Evolutionary conservation across 1,140 invertebrate genomes (phyloP).

Genomic region (honey bee (Apis mellifera)): DNA sequence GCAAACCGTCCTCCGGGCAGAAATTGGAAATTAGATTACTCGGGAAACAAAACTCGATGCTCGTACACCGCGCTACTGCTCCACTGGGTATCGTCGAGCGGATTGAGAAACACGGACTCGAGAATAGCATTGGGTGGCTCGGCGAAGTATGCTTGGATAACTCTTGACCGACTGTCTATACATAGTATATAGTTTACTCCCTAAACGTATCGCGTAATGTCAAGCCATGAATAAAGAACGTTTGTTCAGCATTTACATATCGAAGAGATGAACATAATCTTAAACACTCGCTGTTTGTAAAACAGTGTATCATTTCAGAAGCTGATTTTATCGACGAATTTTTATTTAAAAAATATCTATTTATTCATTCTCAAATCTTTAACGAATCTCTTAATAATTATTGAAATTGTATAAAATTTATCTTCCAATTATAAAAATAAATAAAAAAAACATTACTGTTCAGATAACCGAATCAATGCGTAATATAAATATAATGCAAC

Average conservation of each 20-base stretch:
- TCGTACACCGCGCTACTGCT: not conserved
- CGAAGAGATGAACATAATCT: not conserved
- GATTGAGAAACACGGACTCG: conserved; percentile 2
- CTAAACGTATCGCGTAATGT: not conserved
- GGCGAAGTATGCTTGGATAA: not conserved
- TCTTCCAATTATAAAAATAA: too few relatives aligned
- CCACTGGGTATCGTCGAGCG: conserved; percentile 8
- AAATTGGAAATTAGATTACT: conserved; percentile 43
- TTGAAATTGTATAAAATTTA: too few relatives aligned
- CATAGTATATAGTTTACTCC: not conserved
- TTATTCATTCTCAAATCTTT: too few relatives aligned
- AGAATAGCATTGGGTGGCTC: not conserved
- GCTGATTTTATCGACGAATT: not conserved
- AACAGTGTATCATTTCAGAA: not conserved
- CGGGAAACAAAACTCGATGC: not conserved
- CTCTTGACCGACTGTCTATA: not conserved
- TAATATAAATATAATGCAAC: not conserved
- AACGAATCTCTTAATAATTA: too few relatives aligned
- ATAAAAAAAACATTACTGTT: too few relatives aligned
- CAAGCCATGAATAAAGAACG: not conserved
- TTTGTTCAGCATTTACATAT: not conserved
- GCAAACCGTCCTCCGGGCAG: not conserved
- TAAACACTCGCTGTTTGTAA: not conserved
- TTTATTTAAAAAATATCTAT: too few relatives aligned
- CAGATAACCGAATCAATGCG: not conserved